Evolutionary conservation across 2,797 vertebrate species (phyloP).

Genomic region (Uromys caudimaculatus): DNA sequence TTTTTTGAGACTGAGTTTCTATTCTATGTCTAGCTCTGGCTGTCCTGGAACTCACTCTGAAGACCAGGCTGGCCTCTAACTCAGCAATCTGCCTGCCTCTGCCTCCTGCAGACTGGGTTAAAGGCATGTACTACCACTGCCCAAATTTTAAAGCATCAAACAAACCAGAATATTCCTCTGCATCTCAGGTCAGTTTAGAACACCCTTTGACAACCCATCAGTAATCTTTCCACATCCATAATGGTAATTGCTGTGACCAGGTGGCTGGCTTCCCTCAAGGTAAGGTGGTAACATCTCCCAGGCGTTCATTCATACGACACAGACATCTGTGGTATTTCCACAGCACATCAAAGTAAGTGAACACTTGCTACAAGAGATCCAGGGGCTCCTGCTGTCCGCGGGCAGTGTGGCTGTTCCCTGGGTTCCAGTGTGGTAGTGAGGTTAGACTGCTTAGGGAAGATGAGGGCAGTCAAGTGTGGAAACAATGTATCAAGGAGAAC

Average conservation of each 20-base stretch:
- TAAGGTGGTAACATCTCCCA: background rate
- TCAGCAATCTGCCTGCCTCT: background rate
- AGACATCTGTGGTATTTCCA: background rate
- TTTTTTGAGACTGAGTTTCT: background rate
- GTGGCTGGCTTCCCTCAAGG: background rate
- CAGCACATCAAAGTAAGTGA: background rate
- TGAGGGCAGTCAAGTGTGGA: background rate
- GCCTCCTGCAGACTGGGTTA: background rate
- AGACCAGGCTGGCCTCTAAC: background rate
- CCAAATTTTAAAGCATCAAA: background rate
- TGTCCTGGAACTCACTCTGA: background rate
- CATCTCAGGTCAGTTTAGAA: background rate
- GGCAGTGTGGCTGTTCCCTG: background rate
- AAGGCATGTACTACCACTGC: background rate
- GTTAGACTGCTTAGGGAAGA: background rate
- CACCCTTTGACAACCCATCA: background rate
- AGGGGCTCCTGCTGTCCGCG: fast-evolving
- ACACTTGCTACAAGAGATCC: background rate
- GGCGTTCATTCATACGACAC: background rate
- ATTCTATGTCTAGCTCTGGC: background rate
- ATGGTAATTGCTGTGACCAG: background rate
- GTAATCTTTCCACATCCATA: background rate
- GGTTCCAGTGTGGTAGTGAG: background rate
- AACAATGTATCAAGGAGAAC: fast-evolving
- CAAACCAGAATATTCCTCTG: background rate